These are phyloP conservation scores for Phalloptychus januarius DNA, from an alignment of 2,797 vertebrate species.

Conservation along the genomic window DNA sequence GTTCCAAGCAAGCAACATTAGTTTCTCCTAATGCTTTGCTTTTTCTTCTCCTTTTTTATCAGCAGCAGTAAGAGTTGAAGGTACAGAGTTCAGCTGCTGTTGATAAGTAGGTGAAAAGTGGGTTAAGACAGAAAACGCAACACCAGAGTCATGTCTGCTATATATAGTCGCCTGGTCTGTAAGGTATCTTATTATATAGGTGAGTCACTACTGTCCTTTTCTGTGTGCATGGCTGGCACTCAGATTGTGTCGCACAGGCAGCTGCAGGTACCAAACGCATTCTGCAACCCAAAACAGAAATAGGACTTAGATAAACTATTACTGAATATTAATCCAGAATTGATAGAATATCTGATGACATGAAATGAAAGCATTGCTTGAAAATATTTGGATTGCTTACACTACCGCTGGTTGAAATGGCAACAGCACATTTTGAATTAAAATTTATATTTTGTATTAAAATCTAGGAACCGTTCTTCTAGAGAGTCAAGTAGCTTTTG, in stretches of 20 bases:
- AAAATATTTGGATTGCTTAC: not conserved
- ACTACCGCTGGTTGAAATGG: not conserved
- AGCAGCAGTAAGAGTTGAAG: not conserved
- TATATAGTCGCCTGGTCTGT: slow-evolving; percentile 3
- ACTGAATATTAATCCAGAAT: not conserved
- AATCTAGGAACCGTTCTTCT: not conserved
- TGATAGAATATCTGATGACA: not conserved
- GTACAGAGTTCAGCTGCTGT: not conserved
- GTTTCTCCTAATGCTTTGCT: not conserved
- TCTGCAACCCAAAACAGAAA: not conserved
- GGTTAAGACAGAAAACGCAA: not conserved
- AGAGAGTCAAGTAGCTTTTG: too few relatives aligned
- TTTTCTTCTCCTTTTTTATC: not conserved
- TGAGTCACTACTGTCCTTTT: slow-evolving; percentile 1
- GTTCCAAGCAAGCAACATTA: not conserved
- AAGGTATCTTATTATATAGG: slow-evolving; percentile 4
- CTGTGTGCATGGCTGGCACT: slow-evolving; percentile 9
- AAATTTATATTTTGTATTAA: not conserved
- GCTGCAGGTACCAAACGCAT: not conserved
- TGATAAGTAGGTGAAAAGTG: not conserved
- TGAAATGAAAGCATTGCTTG: not conserved
- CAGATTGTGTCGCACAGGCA: not conserved
- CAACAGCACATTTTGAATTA: not conserved
- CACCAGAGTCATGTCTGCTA: slow-evolving; percentile 6
- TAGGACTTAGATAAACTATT: not conserved